A percentile compares a stretch with the other conserved stretches of the same genome.
Conservation (phyloP, 2,113 vertebrate species). For the Zapus hudsonius region DNA sequence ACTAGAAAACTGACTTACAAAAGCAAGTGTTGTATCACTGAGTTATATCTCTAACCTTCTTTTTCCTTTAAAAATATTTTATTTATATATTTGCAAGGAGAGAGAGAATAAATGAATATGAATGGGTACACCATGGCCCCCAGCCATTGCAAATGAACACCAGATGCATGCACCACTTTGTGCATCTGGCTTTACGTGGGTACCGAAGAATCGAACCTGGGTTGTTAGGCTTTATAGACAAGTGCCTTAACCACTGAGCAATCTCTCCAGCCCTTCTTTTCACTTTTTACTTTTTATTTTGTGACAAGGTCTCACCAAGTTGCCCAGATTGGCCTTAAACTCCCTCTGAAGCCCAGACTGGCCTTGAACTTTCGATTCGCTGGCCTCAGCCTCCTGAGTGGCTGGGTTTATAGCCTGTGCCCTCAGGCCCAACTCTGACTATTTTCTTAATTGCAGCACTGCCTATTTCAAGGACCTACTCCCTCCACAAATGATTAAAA, state of each 20-base stretch:
- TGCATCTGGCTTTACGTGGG: too few species aligned
- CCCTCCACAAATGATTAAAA: constrained; percentile 26
- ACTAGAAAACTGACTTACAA: too few species aligned
- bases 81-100: too few species aligned
- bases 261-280: neutral
- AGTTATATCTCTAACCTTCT: too few species aligned
- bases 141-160: too few species aligned
- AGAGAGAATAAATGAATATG: too few species aligned
- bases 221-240: too few species aligned
- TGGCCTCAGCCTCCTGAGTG: neutral
- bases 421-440: neutral
- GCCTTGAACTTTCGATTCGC: neutral
- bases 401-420: neutral
- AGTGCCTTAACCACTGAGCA: neutral
- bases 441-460: neutral
- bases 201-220: too few species aligned
- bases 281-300: neutral
- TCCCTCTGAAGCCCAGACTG: neutral
- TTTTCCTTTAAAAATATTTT: too few species aligned
- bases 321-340: neutral
- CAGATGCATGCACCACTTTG: too few species aligned
- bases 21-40: too few species aligned
- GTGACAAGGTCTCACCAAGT: neutral
- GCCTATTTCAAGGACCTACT: neutral
- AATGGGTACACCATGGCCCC: too few species aligned